Base-by-base conservation (phyloP, 2,113 vertebrate species). In the Chauna torquata region DNA sequence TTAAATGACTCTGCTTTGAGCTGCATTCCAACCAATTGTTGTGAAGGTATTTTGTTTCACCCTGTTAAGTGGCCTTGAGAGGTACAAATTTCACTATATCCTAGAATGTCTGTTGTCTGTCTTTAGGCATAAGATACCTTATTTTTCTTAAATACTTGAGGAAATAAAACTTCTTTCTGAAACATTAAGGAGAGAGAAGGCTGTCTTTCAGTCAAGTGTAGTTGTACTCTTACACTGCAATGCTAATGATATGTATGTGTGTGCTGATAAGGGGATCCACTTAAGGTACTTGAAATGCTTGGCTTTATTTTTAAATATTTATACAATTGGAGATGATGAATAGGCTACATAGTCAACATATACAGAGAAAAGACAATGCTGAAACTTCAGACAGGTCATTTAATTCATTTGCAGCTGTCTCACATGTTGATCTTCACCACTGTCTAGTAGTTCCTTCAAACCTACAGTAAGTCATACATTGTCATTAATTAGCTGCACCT, bases 401-500 rank as follows among this genome's bases (percentile, higher is more conserved):
- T 80, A 9, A 57, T 66, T 85, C 52, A 50, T 88, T 85, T 61
- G 59, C 65, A 65, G 58, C 76, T 74, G 75, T 76, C 88, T 68
- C 4, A 5, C 62, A 16, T 71, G 36, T 54, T 2, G 1, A 36
- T 82, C 85, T 81, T 86, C 81, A 88, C 78, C n/a, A 44, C 47
- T 69, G 59, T 61, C 72, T 95, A 2, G 82, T 87, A 71, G 84
- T 90, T 94, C 40, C 59, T 90, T 22, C 42, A 91, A 84, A 5
- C 45, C 82, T 84, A 8, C 84, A 90, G 83, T 80, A 91, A 72
- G 90, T 91, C 87, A 10, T 61, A 57, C 44, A 5, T 11, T n/a
- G 58, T 80, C 89, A 72, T 95, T 96, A 74, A 95, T 95, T 77
- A 79, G 47, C 88, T 82, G 54, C 77, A 52, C 90, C 87, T 61